Conservation (phyloP, 2,888 invertebrate species). For the Amiota mariae region DNA sequence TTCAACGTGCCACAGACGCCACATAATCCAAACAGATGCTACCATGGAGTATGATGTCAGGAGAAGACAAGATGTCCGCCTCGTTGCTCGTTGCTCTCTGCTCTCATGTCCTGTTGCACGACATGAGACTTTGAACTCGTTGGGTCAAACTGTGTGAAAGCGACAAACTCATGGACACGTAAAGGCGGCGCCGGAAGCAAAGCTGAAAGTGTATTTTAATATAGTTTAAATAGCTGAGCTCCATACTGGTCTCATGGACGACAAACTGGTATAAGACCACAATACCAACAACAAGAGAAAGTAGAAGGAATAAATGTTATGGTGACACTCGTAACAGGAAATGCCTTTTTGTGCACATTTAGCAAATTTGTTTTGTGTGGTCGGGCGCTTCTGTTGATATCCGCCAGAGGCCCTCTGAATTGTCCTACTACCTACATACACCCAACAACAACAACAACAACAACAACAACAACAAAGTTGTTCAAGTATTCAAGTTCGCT, state of each 20-base stretch:
- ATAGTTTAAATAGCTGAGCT: constrained; percentile 13
- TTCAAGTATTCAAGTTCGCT: not conserved
- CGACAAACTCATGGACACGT: not conserved
- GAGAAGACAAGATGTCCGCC: too few species aligned
- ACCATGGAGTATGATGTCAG: not conserved
- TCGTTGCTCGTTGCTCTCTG: not conserved
- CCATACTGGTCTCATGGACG: not conserved
- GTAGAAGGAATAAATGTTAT: not conserved
- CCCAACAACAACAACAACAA: not conserved
- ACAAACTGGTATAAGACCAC: not conserved
- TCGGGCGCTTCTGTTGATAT: constrained; percentile 6
- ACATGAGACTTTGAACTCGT: not conserved
- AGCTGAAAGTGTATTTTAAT: constrained; percentile 17
- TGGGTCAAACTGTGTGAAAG: constrained; percentile 13
- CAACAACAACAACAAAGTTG: not conserved
- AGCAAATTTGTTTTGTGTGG: constrained; percentile 24
- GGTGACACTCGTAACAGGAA: constrained; percentile 20
- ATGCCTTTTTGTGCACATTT: constrained; percentile 15
- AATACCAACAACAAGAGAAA: not conserved
- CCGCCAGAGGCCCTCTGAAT: constrained; percentile 1
- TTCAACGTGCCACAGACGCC: not conserved
- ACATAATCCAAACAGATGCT: constrained; percentile 8
- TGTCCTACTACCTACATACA: not conserved
- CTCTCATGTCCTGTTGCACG: not conserved
- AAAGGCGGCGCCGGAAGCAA: not conserved